Evolutionary conservation across 2,797 vertebrate species (phyloP).

Genomic region (Poliocrania exsul): DNA sequence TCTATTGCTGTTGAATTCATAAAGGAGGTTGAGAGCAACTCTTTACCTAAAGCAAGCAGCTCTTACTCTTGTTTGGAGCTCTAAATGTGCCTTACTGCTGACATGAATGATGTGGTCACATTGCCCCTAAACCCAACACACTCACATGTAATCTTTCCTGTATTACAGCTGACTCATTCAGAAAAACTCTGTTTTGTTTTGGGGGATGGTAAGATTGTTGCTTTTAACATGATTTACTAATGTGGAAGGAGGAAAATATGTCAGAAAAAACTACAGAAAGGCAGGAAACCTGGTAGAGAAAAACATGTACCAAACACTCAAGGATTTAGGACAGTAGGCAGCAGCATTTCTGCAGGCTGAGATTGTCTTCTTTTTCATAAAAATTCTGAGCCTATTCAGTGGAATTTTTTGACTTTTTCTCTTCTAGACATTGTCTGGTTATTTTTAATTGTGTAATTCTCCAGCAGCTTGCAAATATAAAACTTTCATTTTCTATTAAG

Average conservation of each 20-base stretch:
- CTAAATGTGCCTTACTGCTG: not conserved
- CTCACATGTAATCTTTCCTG: not conserved
- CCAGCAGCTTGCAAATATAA: not conserved
- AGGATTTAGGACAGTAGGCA: not conserved
- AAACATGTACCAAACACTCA: not conserved
- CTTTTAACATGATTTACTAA: not conserved
- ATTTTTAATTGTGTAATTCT: constrained; percentile 52
- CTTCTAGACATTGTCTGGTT: not conserved
- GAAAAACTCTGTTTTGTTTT: not conserved
- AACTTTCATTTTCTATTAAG: constrained; percentile 53
- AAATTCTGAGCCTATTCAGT: not conserved
- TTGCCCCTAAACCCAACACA: not conserved
- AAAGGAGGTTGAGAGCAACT: not conserved
- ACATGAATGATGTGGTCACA: not conserved
- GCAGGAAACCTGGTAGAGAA: not conserved
- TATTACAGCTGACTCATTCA: not conserved
- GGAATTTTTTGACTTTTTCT: constrained; percentile 5
- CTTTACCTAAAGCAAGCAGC: not conserved
- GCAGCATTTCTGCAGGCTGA: not conserved
- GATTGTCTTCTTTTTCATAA: not conserved
- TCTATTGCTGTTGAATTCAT: not conserved
- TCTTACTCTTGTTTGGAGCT: not conserved
- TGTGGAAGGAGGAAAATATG: not conserved
- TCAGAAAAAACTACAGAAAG: not conserved
- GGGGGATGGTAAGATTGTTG: not conserved